Conservation (phyloP, 2,113 vertebrate species). For the Cathartes aura region DNA sequence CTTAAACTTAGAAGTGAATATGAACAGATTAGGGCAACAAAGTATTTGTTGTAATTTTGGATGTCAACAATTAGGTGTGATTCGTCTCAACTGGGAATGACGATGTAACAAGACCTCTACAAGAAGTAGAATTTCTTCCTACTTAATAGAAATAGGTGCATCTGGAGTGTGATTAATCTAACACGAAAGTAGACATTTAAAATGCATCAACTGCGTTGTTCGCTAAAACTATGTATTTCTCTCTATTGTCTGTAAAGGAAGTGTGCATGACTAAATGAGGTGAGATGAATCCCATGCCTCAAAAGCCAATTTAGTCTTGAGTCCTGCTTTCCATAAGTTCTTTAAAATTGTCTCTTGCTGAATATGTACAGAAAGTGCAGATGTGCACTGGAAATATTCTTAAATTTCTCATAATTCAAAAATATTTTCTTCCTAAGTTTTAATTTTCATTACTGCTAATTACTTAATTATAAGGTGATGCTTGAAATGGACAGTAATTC, state of each 20-base stretch:
- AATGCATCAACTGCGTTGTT: not conserved
- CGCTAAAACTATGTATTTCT: not conserved
- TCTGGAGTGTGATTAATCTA: not conserved
- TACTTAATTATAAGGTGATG: not conserved
- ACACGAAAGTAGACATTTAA: not conserved
- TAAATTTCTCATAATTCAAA: not conserved
- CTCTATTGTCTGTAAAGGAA: not conserved
- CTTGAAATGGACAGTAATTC: not conserved
- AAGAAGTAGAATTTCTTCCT: not conserved
- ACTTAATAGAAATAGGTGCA: not conserved
- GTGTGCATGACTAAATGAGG: not conserved
- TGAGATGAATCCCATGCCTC: not conserved
- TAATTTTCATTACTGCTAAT: not conserved
- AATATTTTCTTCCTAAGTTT: not conserved
- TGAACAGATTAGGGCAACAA: not conserved
- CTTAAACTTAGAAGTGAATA: not conserved
- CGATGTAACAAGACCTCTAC: not conserved
- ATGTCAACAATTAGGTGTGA: not conserved
- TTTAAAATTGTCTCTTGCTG: not conserved
- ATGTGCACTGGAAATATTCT: not conserved
- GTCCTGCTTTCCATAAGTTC: not conserved
- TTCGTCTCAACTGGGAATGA: not conserved
- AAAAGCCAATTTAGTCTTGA: not conserved
- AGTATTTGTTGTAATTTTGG: not conserved
- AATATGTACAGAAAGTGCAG: rapidly evolving